These are phyloP conservation scores for Cosmia trapezina DNA, from an alignment of 2,888 invertebrate species.

Conservation along the genomic window DNA sequence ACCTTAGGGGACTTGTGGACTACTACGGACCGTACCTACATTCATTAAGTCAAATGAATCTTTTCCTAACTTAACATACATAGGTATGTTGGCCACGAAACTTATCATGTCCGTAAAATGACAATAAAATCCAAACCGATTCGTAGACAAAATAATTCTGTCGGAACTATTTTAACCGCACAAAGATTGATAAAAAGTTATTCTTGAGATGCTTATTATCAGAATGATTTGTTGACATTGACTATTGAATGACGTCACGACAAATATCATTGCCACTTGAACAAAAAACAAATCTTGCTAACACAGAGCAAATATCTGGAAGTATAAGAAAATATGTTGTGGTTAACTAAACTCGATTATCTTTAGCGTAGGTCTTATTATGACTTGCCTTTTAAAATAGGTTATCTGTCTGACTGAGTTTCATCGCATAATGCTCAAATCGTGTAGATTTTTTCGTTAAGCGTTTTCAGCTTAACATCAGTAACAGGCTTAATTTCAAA, in stretches of 20 bases:
- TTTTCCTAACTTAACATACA: too few relatives aligned
- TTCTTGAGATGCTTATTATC: constrained; percentile 52
- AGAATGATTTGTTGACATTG: constrained; percentile 55
- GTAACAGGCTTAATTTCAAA: too few relatives aligned
- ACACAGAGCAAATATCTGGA: constrained; percentile 1
- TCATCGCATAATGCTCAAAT: not conserved
- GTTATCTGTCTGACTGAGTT: too few relatives aligned
- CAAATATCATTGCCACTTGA: constrained; percentile 43
- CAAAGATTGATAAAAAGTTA: constrained; percentile 52
- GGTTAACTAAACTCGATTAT: not conserved
- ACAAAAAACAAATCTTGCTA: constrained; percentile 31
- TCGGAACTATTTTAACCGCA: constrained; percentile 18
- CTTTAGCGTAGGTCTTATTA: not conserved
- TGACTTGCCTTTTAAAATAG: too few relatives aligned
- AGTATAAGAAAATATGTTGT: not conserved
- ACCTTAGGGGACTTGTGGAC: not conserved
- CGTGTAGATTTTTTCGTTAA: too few relatives aligned
- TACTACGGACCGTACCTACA: too few relatives aligned
- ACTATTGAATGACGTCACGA: constrained; percentile 35
- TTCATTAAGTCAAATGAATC: not conserved
- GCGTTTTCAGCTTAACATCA: too few relatives aligned
- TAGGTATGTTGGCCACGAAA: not conserved
- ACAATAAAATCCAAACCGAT: not conserved
- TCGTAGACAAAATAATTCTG: not conserved
- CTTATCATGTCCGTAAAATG: not conserved